Base-by-base conservation (phyloP, 1,140 invertebrate genomes). In the Megathymus violae region DNA sequence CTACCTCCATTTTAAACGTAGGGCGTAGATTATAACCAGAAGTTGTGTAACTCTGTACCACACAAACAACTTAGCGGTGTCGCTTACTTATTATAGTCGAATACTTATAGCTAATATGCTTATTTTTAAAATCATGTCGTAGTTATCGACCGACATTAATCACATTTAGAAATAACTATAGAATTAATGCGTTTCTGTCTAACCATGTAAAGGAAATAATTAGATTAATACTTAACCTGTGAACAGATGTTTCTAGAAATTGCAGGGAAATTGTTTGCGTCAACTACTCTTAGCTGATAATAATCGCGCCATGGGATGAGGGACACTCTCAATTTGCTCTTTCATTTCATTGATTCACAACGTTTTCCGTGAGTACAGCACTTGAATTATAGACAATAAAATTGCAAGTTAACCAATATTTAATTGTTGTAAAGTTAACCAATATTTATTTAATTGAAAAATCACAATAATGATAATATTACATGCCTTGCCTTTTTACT, bases 281-380 rank as follows among this genome's bases (percentile, higher is more conserved):
- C 38, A 2, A 52, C 17, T 6, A 56, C 14, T 58, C 44, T 58
- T 58, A 58, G 25, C 25, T 43, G 40, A 58, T 43, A 15, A 7
- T 58, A 58, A 58, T 58, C 10, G 4, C 52, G 31, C 14, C 14
- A 58, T 44, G 44, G 38, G 44, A 58, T 58, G 52, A 13, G 52
- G 44, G 43, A 58, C 16, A n/a, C 41, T 58, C 44, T 44, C 40
- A 34, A 6, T 9, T 31, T 40, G 25, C 43, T 56, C 51, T 34
- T 46, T 44, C 40, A 34, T 44, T 25, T 34, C 52, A 58, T 58
- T 58, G 52, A 44, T 31, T 58, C 22, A 56, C 40, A n/a, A 31
- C 22, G 19, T 54, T 54, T 54, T 54, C 19, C 51, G 36, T 38
- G 19, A 14, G 13, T 38, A n/a, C 25, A 54, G 51, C 36, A 41